Conservation (phyloP, 1,140 invertebrate species). For the Rhagoletis zephyria region DNA sequence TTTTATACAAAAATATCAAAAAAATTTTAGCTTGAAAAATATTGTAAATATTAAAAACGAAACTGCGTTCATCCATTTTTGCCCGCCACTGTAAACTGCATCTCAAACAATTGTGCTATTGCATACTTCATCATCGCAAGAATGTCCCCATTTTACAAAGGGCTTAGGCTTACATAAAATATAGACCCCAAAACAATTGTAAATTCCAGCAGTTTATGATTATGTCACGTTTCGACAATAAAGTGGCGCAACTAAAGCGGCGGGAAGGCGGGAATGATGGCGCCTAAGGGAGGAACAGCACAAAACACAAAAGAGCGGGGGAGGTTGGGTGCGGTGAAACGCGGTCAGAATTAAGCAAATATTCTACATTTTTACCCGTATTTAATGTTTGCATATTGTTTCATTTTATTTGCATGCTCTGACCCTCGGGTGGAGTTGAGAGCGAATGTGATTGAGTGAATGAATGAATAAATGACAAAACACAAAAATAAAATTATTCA, state of each 20-base stretch:
- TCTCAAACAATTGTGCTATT: too few species aligned
- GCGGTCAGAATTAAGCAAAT: conserved; percentile 45
- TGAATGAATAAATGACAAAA: not conserved
- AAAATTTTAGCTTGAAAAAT: too few species aligned
- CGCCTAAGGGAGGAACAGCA: too few species aligned
- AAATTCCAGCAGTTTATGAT: conserved; percentile 13
- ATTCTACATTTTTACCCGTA: not conserved
- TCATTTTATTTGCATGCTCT: not conserved
- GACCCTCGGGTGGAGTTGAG: not conserved
- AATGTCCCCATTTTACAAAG: too few species aligned
- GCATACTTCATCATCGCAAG: too few species aligned
- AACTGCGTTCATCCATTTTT: too few species aligned
- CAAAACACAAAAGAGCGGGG: not conserved
- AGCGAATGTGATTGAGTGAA: not conserved
- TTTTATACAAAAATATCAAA: too few species aligned
- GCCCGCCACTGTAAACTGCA: too few species aligned
- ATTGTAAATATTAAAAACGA: too few species aligned
- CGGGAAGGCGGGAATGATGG: not conserved
- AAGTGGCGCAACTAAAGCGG: not conserved
- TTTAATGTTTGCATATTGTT: conserved; percentile 27
- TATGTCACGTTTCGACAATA: conserved; percentile 34
- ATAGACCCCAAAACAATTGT: not conserved
- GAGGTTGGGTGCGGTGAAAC: not conserved
- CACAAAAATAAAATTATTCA: conserved; percentile 30
- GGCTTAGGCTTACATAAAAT: too few species aligned